These are phyloP conservation scores for Hippopotamus amphibius DNA, from an alignment of 2,113 vertebrate genomes.

Conservation along the genomic window DNA sequence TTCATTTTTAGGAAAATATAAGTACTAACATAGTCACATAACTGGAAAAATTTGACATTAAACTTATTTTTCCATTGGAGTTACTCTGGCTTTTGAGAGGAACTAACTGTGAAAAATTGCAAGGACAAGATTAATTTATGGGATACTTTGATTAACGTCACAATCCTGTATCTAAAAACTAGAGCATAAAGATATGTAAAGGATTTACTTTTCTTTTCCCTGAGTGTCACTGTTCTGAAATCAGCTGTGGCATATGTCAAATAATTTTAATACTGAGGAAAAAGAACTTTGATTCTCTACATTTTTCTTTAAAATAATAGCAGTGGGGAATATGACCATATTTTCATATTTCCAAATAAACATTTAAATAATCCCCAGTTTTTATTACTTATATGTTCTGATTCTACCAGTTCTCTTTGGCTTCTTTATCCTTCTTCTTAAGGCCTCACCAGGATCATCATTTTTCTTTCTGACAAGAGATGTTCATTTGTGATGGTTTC, in stretches of 20 bases:
- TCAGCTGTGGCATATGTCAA: not conserved
- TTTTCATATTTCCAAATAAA: not conserved
- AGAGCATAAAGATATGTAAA: not conserved
- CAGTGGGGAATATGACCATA: not conserved
- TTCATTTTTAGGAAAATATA: not conserved
- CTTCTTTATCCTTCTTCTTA: not conserved
- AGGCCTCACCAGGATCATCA: not conserved
- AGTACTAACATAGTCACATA: not conserved
- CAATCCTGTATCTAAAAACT: not conserved
- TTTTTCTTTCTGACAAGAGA: not conserved
- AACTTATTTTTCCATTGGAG: not conserved
- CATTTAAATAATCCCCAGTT: not conserved
- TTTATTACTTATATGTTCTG: not conserved
- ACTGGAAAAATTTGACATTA: not conserved
- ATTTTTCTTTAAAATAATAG: not conserved
- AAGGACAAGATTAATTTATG: not conserved
- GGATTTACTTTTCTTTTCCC: not conserved
- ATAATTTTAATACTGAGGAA: not conserved
- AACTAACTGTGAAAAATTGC: not conserved
- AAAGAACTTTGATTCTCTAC: not conserved
- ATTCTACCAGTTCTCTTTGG: not conserved
- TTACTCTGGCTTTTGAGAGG: not conserved
- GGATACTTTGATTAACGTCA: not conserved
- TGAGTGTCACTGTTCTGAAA: not conserved
- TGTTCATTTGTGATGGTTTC: constrained; percentile 43